phyloP scores from a whole-genome alignment of 1,140 invertebrate species.

The Bombus affinis region DNA sequence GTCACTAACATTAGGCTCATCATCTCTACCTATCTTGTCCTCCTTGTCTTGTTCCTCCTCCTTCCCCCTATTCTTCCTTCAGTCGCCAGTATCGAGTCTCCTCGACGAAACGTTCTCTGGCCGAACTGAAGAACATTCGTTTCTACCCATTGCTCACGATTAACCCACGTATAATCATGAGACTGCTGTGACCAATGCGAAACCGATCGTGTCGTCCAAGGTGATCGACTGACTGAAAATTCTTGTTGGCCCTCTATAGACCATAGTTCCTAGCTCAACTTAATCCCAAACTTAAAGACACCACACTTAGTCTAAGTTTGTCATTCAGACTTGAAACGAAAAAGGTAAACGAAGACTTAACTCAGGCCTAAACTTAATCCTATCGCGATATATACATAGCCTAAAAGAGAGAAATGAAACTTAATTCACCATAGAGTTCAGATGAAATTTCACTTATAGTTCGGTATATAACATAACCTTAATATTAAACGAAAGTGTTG shows the following conservation, averaged over 20 bases:
- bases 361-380: slow-evolving; percentile 11
- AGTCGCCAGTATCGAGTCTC: slow-evolving; percentile 17
- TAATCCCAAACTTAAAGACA: neutral
- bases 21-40: neutral
- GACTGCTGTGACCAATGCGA: slow-evolving; percentile 9
- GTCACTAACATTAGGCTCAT: neutral
- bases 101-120: slow-evolving; percentile 18
- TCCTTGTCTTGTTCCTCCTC: too few relatives aligned
- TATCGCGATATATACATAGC: neutral
- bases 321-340: neutral
- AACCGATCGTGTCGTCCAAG: neutral
- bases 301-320: neutral
- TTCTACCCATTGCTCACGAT: slow-evolving; percentile 32
- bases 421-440: slow-evolving; percentile 1
- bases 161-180: slow-evolving; percentile 7
- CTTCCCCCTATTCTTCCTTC: neutral
- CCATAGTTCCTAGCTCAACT: slow-evolving; percentile 26
- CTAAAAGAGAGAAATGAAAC: neutral
- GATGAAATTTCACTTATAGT: neutral
- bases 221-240: slow-evolving; percentile 10
- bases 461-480: neutral
- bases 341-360: neutral
- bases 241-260: slow-evolving; percentile 21
- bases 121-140: slow-evolving; percentile 6
- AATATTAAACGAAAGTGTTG: slow-evolving; percentile 1